Evolutionary conservation across 2,113 vertebrate species (phyloP), one percentile per base, ranked within the genome.

Genomic region (Neotragus moschatus): DNA sequence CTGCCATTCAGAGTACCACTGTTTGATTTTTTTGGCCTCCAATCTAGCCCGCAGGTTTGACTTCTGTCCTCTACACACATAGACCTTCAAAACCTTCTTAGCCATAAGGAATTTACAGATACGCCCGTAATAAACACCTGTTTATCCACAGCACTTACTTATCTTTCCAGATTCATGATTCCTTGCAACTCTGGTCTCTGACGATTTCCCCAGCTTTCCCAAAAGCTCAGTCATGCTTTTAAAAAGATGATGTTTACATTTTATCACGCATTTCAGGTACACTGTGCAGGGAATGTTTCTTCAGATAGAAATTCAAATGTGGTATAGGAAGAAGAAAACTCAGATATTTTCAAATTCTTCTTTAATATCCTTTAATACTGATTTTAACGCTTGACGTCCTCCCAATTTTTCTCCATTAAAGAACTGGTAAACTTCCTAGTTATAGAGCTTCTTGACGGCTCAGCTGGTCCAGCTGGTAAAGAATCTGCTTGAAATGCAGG

Each of bases 241-340:
- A 55, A 84, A 92, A 73, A 90, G 55, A 90, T 43, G 7, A n/a
- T 86, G 47, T 87, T 97, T 88, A 70, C 39, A 79, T 53, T 96
- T 70, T 80, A 84, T 47, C n/a, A 96, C 11, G 33, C 47, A 82
- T 66, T 96, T 92, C 70, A 85, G 30, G 21, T 47, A 63, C 5
- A 77, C n/a, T 73, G 11, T 5, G 25, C 58, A 84, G 58, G 33
- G 21, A 90, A n/a, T 80, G 36, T 56, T 91, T 88, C 53, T 70
- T 87, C 51, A 96, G 56, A 93, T 60, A 82, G 16, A n/a, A 88
- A 84, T 49, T 92, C 61, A 94, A 92, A 90, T 90, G 25, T 77
- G 30, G 30, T 92, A 17, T 33, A 70, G 87, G 82, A 82, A 82
- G 28, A 15, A 92, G 45, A 86, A 93, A 94, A 86, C 2, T 39